These are phyloP conservation scores for Lithophane semibrunnea DNA, from an alignment of 2,888 invertebrate genomes.

Conservation along the genomic window DNA sequence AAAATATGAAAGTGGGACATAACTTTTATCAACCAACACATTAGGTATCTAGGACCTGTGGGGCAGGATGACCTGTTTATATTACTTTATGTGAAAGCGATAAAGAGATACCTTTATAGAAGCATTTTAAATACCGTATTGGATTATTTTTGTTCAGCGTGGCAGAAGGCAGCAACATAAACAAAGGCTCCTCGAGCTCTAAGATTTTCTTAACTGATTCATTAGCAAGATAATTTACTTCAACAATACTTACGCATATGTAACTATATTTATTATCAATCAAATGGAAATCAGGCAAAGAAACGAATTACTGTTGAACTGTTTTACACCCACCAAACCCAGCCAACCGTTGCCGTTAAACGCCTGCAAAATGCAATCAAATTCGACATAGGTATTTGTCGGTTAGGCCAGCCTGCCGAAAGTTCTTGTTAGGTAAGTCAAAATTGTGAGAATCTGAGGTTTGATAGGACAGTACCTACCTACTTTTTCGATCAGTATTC, in stretches of 20 bases:
- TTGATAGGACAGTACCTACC: background rate
- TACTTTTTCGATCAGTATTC: background rate
- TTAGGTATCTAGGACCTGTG: background rate
- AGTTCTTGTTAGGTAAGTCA: background rate
- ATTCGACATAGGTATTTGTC: background rate
- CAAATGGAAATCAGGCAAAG: conserved; percentile 17
- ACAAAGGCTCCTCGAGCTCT: background rate
- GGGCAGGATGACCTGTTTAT: too few relatives aligned
- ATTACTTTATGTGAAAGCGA: background rate
- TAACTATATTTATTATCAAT: background rate
- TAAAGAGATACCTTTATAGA: background rate
- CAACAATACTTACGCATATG: background rate
- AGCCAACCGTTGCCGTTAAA: conserved; percentile 20
- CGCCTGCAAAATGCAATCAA: background rate
- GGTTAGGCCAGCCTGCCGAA: background rate
- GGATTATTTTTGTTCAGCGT: background rate
- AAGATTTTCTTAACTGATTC: background rate
- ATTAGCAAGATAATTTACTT: background rate
- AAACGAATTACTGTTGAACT: conserved; percentile 22
- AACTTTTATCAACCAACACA: background rate
- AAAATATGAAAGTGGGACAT: background rate
- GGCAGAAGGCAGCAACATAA: background rate
- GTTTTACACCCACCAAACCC: conserved; percentile 14
- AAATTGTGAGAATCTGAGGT: background rate
- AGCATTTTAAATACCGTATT: background rate